Percentiles rank a stretch among this genome's conserved stretches.
Conservation (phyloP, 2,888 invertebrate species). For the Bruchidius siliquastri region DNA sequence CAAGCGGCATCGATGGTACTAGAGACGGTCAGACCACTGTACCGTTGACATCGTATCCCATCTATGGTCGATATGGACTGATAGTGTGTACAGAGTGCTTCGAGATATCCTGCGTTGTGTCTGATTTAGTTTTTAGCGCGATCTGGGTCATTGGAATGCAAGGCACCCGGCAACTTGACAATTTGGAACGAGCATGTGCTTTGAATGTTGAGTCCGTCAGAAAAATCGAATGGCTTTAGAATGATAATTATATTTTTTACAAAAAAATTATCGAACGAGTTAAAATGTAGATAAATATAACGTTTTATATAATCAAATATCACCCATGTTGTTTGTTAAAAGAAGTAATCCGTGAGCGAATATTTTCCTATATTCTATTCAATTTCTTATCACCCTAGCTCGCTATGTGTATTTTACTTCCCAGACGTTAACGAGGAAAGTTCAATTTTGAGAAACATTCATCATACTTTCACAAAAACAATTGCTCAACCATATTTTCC, state of each 20-base stretch:
- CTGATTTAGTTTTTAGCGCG: not conserved
- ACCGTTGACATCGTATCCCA: not conserved
- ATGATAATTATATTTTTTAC: not conserved
- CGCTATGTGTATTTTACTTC: too few species aligned
- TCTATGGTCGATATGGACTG: not conserved
- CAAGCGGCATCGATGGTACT: not conserved
- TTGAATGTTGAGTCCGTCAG: not conserved
- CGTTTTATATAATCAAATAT: too few species aligned
- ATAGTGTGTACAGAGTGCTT: not conserved
- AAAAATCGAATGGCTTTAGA: not conserved
- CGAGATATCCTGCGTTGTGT: not conserved
- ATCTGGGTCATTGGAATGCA: not conserved
- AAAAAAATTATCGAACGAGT: too few species aligned
- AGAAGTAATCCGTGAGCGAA: too few species aligned
- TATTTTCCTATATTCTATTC: too few species aligned
- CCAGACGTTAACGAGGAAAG: too few species aligned
- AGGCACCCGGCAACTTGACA: not conserved
- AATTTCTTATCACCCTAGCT: too few species aligned
- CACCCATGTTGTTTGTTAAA: too few species aligned
- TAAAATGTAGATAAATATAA: too few species aligned
- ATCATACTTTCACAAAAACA: too few species aligned
- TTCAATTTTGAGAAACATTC: too few species aligned
- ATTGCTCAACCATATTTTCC: too few species aligned
- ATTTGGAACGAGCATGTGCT: not conserved
- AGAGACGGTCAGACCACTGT: not conserved